Evolutionary conservation across 2,797 vertebrate species (phyloP), one percentile per base, ranked within the genome.

Genomic region (Myotis findleyi): DNA sequence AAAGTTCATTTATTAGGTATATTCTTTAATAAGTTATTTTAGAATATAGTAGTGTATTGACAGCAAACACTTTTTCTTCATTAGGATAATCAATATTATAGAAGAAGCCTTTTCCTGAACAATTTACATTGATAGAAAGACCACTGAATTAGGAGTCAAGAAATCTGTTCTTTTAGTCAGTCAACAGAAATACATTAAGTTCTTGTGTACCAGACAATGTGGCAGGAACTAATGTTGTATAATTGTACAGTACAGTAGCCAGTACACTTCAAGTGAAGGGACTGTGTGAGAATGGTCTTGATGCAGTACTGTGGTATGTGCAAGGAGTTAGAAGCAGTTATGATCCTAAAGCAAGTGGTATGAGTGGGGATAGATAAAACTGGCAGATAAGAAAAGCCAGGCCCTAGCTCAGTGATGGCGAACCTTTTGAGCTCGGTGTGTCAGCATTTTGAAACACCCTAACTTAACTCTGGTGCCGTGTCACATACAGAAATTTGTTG

Each of bases 21-120:
- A 41, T 83, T 82, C 55, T 23, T 87, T 89, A 62, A 72, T 85
- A 80, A 93, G 9, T 93, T 86, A 51, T 72, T 92, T 72, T 53
- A 89, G 38, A 81, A 51, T 71, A 13, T 17, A n/a, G 17, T 72
- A 82, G n/a, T 51, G 9, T 81, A 80, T 93, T 76, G 57, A 91
- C 21, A 51, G 62, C 44, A 76, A 57, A 89, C 11, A 11, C 21
- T 71, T 93, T 94, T 92, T 77, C 55, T 71, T 93, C 27, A 69
- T 62, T 87, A 72, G 47, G 44, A 76, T 66, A 62, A 75, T 95
- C 36, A 81, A 9, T 86, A 18, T 72, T 95, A 30, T 76, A 75
- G 30, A 71, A 89, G 55, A 87, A 73, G 6, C 73, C 47, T 89
- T 75, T 87, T 71, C 44, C 55, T 87, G 41, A 95, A 53, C 17